Percentiles rank a stretch among this genome's conserved stretches.
phyloP scores from a whole-genome alignment of 2,113 vertebrate species.

The Cettia cetti region DNA sequence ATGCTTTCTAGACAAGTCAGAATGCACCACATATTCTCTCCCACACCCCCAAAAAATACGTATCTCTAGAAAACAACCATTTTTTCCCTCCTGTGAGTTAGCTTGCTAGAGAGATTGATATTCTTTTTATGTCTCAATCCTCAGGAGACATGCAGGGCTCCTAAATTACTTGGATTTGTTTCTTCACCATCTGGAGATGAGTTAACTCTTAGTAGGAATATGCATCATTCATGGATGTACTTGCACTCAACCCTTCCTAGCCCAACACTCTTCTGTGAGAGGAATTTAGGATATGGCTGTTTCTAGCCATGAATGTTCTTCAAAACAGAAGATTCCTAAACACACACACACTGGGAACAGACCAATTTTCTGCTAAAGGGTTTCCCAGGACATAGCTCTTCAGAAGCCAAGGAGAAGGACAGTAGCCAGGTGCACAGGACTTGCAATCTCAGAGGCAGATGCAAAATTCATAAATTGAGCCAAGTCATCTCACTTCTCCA shows the following conservation, averaged over 20 bases:
- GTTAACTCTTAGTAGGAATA: background rate
- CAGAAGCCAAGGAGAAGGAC: background rate
- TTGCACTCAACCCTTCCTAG: background rate
- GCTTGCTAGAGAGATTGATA: background rate
- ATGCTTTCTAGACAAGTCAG: background rate
- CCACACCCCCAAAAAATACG: background rate
- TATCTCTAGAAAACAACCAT: background rate
- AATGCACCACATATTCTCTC: background rate
- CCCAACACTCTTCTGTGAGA: background rate
- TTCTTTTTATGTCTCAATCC: background rate
- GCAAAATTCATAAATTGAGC: background rate
- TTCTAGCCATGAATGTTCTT: background rate
- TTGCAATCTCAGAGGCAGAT: background rate
- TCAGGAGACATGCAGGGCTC: background rate
- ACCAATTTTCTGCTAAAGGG: background rate
- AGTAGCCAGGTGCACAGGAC: background rate
- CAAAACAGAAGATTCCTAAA: background rate
- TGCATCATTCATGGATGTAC: background rate
- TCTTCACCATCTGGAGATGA: background rate
- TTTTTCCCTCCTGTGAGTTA: background rate
- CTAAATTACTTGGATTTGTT: background rate
- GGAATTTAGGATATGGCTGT: background rate
- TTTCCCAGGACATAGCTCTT: background rate
- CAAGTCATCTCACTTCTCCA: background rate
- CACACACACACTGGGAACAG: background rate